Evolutionary conservation across 2,888 invertebrate species (phyloP).

Genomic region (Mactromeris polynyma): DNA sequence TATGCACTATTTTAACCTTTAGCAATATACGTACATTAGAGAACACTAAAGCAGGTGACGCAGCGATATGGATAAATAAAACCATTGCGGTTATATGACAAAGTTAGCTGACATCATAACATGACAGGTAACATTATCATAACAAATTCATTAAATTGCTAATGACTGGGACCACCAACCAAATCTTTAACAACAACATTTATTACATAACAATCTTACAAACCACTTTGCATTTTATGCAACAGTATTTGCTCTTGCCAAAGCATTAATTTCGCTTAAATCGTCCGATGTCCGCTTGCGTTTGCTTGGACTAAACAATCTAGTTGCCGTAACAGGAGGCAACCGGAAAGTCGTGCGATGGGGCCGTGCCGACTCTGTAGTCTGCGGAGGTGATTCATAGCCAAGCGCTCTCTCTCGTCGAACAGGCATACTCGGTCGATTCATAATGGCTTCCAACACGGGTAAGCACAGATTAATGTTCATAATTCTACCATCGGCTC

Average conservation of each 20-base stretch:
- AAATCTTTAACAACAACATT: not conserved
- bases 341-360: slow-evolving; percentile 49
- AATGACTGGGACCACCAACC: too few species aligned
- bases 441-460: slow-evolving; percentile 61
- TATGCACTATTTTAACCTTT: too few species aligned
- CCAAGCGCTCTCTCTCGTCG: slow-evolving; percentile 64
- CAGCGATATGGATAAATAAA: too few species aligned
- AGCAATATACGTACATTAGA: too few species aligned
- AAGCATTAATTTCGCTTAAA: not conserved
- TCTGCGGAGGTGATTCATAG: slow-evolving; percentile 51
- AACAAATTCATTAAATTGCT: too few species aligned
- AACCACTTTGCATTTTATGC: slow-evolving; percentile 23
- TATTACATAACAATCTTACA: too few species aligned
- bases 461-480: slow-evolving; percentile 62
- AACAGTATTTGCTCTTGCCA: slow-evolving; percentile 54
- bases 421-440: slow-evolving; percentile 60
- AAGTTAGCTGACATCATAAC: too few species aligned
- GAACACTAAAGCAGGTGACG: too few species aligned
- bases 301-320: slow-evolving; percentile 60
- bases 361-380: slow-evolving; percentile 20
- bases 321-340: slow-evolving; percentile 63
- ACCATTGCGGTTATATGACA: too few species aligned
- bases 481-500: slow-evolving; percentile 65
- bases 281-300: not conserved
- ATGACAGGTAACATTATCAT: too few species aligned